Evolutionary conservation across 2,797 vertebrate genomes (phyloP).

Genomic region (Acanthurus leucopareius): DNA sequence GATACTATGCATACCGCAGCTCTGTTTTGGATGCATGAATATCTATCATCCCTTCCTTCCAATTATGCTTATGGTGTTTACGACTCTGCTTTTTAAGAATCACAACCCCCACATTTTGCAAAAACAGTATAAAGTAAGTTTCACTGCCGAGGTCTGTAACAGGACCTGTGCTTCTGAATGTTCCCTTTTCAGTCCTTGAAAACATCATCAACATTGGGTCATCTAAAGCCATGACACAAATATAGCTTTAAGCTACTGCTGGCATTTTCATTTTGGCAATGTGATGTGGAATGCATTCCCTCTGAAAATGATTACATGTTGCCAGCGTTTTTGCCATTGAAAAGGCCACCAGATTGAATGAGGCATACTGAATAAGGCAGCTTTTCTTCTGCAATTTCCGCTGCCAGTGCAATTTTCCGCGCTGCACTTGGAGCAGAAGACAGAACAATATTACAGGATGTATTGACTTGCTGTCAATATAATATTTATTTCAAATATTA

Average conservation of each 20-base stretch:
- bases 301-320: conserved; percentile 76
- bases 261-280: conserved; percentile 80
- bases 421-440: conserved; percentile 25
- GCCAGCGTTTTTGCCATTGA: conserved; percentile 69
- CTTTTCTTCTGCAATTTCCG: conserved; percentile 68
- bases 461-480: conserved; percentile 49
- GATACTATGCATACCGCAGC: conserved; percentile 9
- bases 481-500: conserved; percentile 38
- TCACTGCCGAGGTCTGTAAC: conserved; percentile 46
- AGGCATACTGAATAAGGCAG: conserved; percentile 65
- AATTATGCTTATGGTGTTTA: conserved; percentile 38
- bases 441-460: conserved; percentile 36
- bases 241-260: conserved; percentile 79
- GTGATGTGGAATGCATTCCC: conserved; percentile 66
- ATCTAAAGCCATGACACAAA: conserved; percentile 75
- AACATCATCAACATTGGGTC: conserved; percentile 72
- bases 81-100: conserved; percentile 54
- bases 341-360: conserved; percentile 82
- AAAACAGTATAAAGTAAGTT: conserved; percentile 56
- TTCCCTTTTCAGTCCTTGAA: conserved; percentile 64
- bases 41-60: conserved; percentile 36
- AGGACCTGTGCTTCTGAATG: conserved; percentile 49
- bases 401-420: conserved; percentile 64
- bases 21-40: conserved; percentile 23
- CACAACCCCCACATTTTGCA: conserved; percentile 32